Evolutionary conservation across 2,113 vertebrate genomes (phyloP), one percentile per base, ranked within the genome.

Genomic region (Mellivora capensis): DNA sequence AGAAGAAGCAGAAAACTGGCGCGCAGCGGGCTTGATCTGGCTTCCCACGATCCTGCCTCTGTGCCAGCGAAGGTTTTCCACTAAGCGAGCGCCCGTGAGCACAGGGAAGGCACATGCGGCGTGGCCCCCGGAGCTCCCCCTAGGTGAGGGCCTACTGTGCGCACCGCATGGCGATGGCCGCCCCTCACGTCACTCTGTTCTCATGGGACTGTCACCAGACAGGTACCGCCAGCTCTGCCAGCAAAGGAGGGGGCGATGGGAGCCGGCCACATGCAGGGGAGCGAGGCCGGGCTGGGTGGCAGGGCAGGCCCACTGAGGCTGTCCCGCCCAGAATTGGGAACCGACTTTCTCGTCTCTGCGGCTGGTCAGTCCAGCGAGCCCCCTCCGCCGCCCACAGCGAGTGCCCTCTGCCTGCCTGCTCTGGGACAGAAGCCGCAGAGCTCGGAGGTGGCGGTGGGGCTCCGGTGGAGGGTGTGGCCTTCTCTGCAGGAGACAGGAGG

Each of bases 91-190:
- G 0, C 42, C 59, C 8, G 6, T 2, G 77, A 21, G 14, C 77
- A 9, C 29, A 3, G 18, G 12, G 64, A 77, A 34, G 1, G 20
- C 7, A 18, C 0, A 5, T 54, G 52, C 0, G 4, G 8, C 1
- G 10, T 6, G 52, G 44, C 31, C 3, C 0, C 34, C 6, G 4
- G 0, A 2, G 74, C 39, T 7, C 7, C 44, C n/a, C 20, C 15
- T 10, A 23, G 34, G 6, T 11, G 52, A 37, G 72, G 84, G 71
- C 59, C 49, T 29, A 3, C n/a, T 12, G 37, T 7, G 34, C 0
- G 1, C 17, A 18, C 0, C 0, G 1, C 21, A 57, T n/a, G n/a
- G 15, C 0, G 18, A 13, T 61, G 13, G 1, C 25, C 17, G 27
- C 71, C 54, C 44, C 12, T 12, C 1, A 5, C 4, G 47, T 44